Evolutionary conservation across 2,888 invertebrate genomes (phyloP), one percentile per base, ranked within the genome.

Genomic region (Pachymerium ferrugineum): DNA sequence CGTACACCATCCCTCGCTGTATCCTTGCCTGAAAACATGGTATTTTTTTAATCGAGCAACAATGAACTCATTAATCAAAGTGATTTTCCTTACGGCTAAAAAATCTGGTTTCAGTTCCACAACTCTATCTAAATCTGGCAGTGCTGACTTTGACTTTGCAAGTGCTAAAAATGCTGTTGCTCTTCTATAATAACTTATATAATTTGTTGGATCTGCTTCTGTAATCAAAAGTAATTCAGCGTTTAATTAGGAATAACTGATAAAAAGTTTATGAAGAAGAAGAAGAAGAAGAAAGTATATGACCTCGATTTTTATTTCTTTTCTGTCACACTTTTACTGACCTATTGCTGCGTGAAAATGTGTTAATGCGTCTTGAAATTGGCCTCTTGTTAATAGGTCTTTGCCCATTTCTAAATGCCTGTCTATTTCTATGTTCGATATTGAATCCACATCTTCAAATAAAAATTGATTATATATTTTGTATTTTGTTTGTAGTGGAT

Each of bases 281-380:
- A n/a, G n/a, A n/a, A n/a, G n/a, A n/a, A n/a, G n/a, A n/a, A n/a
- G n/a, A n/a, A n/a, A n/a, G n/a, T n/a, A n/a, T n/a, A n/a, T n/a
- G n/a, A n/a, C n/a, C n/a, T n/a, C n/a, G n/a, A n/a, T n/a, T n/a
- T n/a, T n/a, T n/a, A n/a, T 68, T 28, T 12, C 68, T 1, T 8
- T 28, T 68, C n/a, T 22, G 3, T 73, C 29, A 62, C n/a, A n/a
- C n/a, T 72, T 4, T 22, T 72, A 14, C 89, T 86, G 82, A 93
- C 93, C 97, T 79, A 99, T 94, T 79, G 98, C 99, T 76, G 94
- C 93, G 86, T 99, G 97, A 84, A 96, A 99, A 83, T 99, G 97
- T 75, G 94, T 92, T 71, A 99, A 84, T 10, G 99, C 98, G 85
- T 99, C 98, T 69, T 93, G 90, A 77, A 97, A 88, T 83, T 98